Conservation (phyloP, 1,140 invertebrate genomes). For the Popillia japonica region DNA sequence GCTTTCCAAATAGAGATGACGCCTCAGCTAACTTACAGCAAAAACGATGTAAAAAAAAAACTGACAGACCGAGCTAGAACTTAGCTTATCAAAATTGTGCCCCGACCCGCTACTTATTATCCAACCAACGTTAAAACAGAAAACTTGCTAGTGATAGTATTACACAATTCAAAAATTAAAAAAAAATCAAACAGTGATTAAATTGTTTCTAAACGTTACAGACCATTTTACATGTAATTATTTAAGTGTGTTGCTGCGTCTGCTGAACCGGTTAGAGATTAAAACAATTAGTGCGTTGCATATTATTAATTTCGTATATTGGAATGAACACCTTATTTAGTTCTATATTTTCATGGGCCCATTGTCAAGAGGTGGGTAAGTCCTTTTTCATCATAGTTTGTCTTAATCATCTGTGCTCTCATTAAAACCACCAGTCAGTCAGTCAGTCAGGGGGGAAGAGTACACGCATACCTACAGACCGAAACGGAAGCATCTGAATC, state of each 20-base stretch:
- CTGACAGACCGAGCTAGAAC: neutral
- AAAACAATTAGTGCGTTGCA: neutral
- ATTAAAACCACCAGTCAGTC: neutral
- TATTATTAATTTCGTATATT: conserved; percentile 33
- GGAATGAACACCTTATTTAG: conserved; percentile 53
- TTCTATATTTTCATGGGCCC: conserved; percentile 62
- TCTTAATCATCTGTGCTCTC: conserved; percentile 23
- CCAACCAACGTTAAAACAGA: neutral
- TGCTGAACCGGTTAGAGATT: neutral
- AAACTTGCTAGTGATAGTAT: neutral
- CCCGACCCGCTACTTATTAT: neutral
- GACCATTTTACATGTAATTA: neutral
- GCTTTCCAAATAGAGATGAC: neutral
- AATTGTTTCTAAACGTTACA: neutral
- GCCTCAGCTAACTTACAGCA: neutral
- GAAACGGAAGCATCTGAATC: too few relatives aligned
- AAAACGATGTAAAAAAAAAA: neutral
- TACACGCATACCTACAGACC: conserved; percentile 16
- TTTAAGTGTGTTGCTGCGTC: neutral
- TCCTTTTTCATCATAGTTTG: conserved; percentile 55
- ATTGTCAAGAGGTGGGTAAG: conserved; percentile 72
- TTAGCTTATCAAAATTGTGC: neutral
- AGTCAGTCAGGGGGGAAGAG: neutral
- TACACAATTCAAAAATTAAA: neutral
- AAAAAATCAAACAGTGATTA: neutral